phyloP scores from a whole-genome alignment of 1,140 invertebrate genomes.

The Heliconius congener region DNA sequence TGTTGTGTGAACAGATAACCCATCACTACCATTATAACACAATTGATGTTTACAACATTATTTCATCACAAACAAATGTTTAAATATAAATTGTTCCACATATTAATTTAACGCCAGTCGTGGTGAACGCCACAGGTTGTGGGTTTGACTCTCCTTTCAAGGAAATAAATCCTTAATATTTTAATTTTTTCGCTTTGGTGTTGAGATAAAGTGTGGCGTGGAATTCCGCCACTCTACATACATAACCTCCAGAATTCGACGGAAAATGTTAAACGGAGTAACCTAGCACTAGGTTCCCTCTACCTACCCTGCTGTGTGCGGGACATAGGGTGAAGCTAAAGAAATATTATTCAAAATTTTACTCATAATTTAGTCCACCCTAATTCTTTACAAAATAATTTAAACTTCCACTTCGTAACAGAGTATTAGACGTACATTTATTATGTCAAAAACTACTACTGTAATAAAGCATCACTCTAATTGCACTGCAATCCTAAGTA shows the following conservation, averaged over 20 bases:
- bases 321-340: too few relatives aligned
- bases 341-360: not conserved
- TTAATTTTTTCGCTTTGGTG: too few relatives aligned
- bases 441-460: not conserved
- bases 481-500: constrained; percentile 17
- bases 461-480: constrained; percentile 8
- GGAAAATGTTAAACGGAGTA: too few relatives aligned
- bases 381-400: not conserved
- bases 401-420: not conserved
- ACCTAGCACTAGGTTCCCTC: too few relatives aligned
- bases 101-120: not conserved
- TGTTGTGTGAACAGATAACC: too few relatives aligned
- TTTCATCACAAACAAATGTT: not conserved
- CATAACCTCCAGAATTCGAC: too few relatives aligned
- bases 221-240: too few relatives aligned
- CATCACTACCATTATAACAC: not conserved
- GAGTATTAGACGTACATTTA: not conserved
- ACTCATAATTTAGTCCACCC: not conserved
- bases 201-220: too few relatives aligned
- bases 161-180: too few relatives aligned
- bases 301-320: too few relatives aligned
- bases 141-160: too few relatives aligned
- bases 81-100: not conserved
- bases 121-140: too few relatives aligned
- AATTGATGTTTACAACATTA: not conserved